phyloP scores from a whole-genome alignment of 2,888 invertebrate genomes.

The Cyclophora punctaria region DNA sequence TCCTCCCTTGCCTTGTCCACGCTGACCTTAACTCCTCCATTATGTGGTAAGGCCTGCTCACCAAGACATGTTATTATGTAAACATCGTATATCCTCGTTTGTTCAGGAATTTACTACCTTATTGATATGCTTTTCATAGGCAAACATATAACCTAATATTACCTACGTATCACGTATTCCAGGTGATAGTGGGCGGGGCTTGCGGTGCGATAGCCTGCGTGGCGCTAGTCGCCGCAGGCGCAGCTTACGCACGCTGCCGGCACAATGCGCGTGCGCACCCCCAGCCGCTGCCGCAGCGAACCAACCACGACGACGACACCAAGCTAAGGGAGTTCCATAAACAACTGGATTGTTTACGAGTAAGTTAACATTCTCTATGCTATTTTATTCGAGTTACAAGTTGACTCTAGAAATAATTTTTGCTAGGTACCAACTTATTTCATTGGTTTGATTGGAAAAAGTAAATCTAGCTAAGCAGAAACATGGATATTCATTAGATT shows the following conservation, averaged over 20 bases:
- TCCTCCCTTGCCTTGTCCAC: too few species aligned
- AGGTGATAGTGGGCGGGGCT: constrained; percentile 59
- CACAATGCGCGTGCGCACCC: constrained; percentile 43
- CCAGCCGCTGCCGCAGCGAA: constrained; percentile 55
- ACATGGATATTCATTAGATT: too few species aligned
- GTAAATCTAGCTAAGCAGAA: too few species aligned
- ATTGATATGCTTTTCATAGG: too few species aligned
- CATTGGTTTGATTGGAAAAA: too few species aligned
- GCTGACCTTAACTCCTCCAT: too few species aligned
- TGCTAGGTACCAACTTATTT: too few species aligned
- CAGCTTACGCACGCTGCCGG: constrained; percentile 55
- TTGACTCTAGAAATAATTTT: neutral
- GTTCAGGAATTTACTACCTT: too few species aligned
- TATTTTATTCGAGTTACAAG: too few species aligned
- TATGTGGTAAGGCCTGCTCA: too few species aligned
- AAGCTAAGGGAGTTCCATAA: constrained; percentile 64
- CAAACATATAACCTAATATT: neutral
- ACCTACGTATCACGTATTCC: constrained; percentile 5
- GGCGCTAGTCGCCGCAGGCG: constrained; percentile 47
- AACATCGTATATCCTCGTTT: too few species aligned
- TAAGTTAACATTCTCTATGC: constrained; percentile 23
- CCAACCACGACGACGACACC: constrained; percentile 62
- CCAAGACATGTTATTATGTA: too few species aligned
- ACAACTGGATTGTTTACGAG: constrained; percentile 67
- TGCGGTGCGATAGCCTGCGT: constrained; percentile 60